Conservation (phyloP, 2,888 invertebrate species). For the Aquatica leii region DNA sequence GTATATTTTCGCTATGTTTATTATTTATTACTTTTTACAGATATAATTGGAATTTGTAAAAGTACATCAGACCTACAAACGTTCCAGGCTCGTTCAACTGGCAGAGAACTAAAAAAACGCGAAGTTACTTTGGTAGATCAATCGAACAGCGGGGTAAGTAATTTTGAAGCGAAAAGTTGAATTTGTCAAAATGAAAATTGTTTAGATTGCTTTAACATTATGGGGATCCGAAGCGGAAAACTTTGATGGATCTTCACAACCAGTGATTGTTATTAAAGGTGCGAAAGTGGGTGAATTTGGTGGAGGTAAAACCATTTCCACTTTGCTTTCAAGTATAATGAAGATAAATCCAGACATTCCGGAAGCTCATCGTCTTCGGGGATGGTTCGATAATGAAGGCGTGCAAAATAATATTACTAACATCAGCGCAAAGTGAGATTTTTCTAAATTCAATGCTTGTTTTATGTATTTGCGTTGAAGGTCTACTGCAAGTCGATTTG, state of each 20-base stretch:
- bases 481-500: constrained; percentile 37
- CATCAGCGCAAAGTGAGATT: constrained; percentile 68
- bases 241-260: constrained; percentile 75
- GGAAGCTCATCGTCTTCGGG: constrained; percentile 84
- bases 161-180: no score
- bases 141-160: constrained; percentile 76
- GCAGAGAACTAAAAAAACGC: constrained; percentile 87
- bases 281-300: constrained; percentile 87
- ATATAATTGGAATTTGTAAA: constrained; percentile 90
- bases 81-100: constrained; percentile 76
- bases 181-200: no score
- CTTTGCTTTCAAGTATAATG: constrained; percentile 65
- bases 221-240: constrained; percentile 92
- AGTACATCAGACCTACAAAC: constrained; percentile 73
- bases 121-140: constrained; percentile 89
- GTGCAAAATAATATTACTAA: constrained; percentile 68
- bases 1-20: no score
- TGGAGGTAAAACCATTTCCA: constrained; percentile 76
- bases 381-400: constrained; percentile 91
- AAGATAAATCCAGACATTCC: constrained; percentile 89
- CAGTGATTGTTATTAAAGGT: constrained; percentile 87
- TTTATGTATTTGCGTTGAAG: constrained; percentile 23
- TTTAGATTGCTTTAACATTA: constrained; percentile 79
- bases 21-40: no score
- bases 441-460: constrained; percentile 6